Conservation (phyloP, 2,888 invertebrate species). For the Drosophila trichaetosa region DNA sequence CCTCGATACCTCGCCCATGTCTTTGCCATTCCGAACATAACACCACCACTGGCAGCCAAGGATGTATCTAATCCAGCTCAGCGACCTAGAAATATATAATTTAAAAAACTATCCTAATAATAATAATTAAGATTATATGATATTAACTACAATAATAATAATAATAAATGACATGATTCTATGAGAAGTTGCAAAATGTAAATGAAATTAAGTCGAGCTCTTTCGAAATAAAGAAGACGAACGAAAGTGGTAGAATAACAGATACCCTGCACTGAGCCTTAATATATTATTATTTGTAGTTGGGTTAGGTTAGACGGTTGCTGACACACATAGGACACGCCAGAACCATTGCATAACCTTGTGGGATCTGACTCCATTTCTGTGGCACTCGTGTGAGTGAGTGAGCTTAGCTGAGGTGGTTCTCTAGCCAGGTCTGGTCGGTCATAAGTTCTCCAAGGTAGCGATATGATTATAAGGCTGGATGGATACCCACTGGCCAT, state of each 20-base stretch:
- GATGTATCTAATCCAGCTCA: not conserved
- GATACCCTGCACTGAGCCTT: no score
- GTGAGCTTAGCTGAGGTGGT: no score
- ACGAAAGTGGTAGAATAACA: not conserved
- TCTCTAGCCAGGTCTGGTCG: no score
- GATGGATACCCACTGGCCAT: no score
- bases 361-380: not conserved
- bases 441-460: no score
- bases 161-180: not conserved
- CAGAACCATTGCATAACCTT: not conserved
- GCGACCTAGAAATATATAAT: no score
- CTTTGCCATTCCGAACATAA: slow-evolving; percentile 85
- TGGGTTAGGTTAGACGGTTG: not conserved
- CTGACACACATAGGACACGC: not conserved
- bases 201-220: not conserved
- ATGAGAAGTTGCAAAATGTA: no score
- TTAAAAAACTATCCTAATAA: no score
- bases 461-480: no score
- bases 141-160: no score
- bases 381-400: not conserved
- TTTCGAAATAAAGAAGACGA: not conserved
- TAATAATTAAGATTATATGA: not conserved
- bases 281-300: not conserved
- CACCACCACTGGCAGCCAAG: slow-evolving; percentile 73
- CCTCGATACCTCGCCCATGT: slow-evolving; percentile 96